These are phyloP conservation scores for Pavo muticus DNA, from an alignment of 2,113 vertebrate species.

Conservation along the genomic window DNA sequence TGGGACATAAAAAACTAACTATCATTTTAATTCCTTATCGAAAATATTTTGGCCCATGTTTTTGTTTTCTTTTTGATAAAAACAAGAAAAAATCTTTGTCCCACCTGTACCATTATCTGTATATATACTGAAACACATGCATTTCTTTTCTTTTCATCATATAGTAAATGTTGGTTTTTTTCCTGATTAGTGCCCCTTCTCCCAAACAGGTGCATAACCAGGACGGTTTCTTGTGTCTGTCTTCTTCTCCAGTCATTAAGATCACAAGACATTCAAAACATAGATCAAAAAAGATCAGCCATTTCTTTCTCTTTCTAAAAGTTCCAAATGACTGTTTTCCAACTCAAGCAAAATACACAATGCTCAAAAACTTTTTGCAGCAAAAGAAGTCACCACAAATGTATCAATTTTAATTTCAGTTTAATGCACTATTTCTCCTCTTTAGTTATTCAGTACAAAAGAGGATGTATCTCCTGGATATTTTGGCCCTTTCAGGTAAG, in stretches of 20 bases:
- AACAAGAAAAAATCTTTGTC: background rate
- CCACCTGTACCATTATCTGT: background rate
- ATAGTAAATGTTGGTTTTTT: background rate
- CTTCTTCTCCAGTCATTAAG: background rate
- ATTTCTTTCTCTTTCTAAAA: background rate
- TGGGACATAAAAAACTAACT: background rate
- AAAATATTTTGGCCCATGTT: background rate
- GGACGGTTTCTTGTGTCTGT: background rate
- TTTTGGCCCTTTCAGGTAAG: background rate
- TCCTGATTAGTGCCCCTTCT: background rate
- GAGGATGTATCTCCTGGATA: background rate
- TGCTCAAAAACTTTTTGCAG: background rate
- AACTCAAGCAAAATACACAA: background rate
- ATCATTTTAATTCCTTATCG: background rate
- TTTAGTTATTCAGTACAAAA: background rate
- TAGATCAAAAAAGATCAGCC: background rate
- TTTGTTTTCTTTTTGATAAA: background rate
- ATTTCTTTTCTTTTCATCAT: background rate
- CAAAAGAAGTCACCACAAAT: background rate
- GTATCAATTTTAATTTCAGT: fast-evolving
- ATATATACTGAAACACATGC: background rate
- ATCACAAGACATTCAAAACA: background rate
- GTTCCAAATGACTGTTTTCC: background rate
- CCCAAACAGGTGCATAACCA: background rate
- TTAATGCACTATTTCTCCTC: background rate